Evolutionary conservation across 2,888 invertebrate genomes (phyloP), one percentile per base, ranked within the genome.

Genomic region (Caenorhabditis macrosperma): DNA sequence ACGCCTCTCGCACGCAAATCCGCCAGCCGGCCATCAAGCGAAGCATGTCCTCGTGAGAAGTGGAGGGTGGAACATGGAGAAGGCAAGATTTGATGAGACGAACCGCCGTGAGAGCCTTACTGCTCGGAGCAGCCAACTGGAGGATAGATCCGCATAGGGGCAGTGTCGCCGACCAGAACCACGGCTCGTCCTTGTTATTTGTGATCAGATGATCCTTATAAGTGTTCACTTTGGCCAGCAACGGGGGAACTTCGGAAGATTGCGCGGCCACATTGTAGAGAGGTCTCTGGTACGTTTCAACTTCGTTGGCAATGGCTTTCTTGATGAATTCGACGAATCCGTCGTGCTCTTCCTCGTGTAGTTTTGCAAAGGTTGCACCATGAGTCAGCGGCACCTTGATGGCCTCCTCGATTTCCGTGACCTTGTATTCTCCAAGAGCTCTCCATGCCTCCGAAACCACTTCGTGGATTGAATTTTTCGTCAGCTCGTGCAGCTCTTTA

Each of bases 91-190:
- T 44, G 30, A 77, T 22, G n/a, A 79, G 22, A 17, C 46, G 38
- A 0, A 61, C 17, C 0, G 68, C 59, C 0, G 24, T 28, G 5
- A 48, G 15, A 3, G 60, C 63, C 30, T 57, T 61, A 33, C 55
- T 78, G 20, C 48, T 67, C 2, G 68, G 30, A 20, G 67, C 41
- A 0, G 55, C n/a, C 10, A 72, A 30, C 26, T 72, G 74, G 15
- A 74, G n/a, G 35, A 74, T 79, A 0, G 54, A 38, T 17, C 52
- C 48, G 10, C 55, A 12, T 7, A 79, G 35, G 22, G 78, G 59
- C 9, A 79, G 60, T 5, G 72, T 74, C 3, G 74, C 46, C 10
- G 64, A 20, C 74, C 78, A 79, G 46, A 68, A 79, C 63, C 67
- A 78, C 3, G 72, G 12, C n/a, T 72, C 61, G 0, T 67, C 60